Conservation (phyloP, 2,888 invertebrate genomes). For the Cerastoderma edule region DNA sequence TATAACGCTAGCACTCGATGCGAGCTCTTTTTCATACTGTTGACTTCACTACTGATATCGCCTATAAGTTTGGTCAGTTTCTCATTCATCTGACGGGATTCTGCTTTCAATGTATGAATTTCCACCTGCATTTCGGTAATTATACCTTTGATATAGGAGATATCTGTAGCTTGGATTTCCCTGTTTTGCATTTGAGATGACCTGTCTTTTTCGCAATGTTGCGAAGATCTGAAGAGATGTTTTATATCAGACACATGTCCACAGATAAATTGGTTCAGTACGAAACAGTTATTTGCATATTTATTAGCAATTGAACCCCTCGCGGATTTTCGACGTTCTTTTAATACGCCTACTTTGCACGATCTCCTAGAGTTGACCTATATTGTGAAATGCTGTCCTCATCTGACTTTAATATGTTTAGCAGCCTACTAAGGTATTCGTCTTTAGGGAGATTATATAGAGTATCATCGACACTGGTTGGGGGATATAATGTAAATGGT, state of each 20-base stretch:
- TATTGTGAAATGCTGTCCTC: neutral
- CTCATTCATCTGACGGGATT: neutral
- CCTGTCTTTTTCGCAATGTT: neutral
- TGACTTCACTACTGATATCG: neutral
- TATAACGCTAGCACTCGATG: too few relatives aligned
- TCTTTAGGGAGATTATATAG: neutral
- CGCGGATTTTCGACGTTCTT: neutral
- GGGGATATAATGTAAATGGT: too few relatives aligned
- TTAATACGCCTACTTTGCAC: neutral
- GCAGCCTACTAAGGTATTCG: neutral
- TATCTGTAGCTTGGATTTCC: neutral
- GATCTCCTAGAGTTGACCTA: neutral
- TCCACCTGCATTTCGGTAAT: neutral
- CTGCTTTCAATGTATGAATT: constrained; percentile 2
- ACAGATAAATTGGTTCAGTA: neutral
- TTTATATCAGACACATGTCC: neutral
- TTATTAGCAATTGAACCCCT: neutral
- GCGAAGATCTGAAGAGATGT: neutral
- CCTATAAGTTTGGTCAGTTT: neutral
- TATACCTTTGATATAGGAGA: neutral
- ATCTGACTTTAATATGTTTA: neutral
- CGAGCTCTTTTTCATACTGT: neutral
- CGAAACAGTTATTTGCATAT: neutral
- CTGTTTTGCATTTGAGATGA: neutral
- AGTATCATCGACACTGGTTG: too few relatives aligned